A percentile compares a stretch with the other conserved stretches of the same genome.
Conservation (phyloP, 2,888 invertebrate genomes). For the Diarsia dahlii region DNA sequence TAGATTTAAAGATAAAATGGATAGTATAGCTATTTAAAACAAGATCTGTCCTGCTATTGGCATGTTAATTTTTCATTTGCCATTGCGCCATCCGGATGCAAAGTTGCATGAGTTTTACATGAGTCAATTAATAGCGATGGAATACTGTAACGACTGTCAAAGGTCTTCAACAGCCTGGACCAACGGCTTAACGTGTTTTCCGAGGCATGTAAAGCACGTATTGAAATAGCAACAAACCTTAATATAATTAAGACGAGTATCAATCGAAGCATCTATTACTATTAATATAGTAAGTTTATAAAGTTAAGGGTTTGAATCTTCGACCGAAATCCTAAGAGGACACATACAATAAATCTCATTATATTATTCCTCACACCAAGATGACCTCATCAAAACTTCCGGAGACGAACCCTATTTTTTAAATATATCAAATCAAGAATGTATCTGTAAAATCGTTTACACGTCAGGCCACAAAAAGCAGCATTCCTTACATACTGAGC, state of each 20-base stretch:
- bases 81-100: too few relatives aligned
- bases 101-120: too few relatives aligned
- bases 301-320: not conserved
- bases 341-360: slow-evolving; percentile 31
- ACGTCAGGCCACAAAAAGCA: slow-evolving; percentile 78
- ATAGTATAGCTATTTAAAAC: not conserved
- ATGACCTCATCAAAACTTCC: slow-evolving; percentile 55
- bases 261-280: not conserved
- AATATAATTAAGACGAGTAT: not conserved
- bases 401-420: slow-evolving; percentile 65
- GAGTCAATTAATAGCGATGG: too few relatives aligned
- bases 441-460: slow-evolving; percentile 79
- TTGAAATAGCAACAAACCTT: not conserved
- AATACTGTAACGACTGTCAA: too few relatives aligned
- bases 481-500: slow-evolving; percentile 83
- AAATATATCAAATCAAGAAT: slow-evolving; percentile 79
- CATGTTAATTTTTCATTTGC: not conserved
- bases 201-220: not conserved
- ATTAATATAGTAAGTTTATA: not conserved
- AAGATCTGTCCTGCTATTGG: not conserved
- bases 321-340: not conserved
- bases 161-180: too few relatives aligned
- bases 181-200: too few relatives aligned
- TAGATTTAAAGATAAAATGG: not conserved
- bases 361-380: slow-evolving; percentile 43